Evolutionary conservation across 2,113 vertebrate genomes (phyloP).

Genomic region (Brachionichthys hirsutus): DNA sequence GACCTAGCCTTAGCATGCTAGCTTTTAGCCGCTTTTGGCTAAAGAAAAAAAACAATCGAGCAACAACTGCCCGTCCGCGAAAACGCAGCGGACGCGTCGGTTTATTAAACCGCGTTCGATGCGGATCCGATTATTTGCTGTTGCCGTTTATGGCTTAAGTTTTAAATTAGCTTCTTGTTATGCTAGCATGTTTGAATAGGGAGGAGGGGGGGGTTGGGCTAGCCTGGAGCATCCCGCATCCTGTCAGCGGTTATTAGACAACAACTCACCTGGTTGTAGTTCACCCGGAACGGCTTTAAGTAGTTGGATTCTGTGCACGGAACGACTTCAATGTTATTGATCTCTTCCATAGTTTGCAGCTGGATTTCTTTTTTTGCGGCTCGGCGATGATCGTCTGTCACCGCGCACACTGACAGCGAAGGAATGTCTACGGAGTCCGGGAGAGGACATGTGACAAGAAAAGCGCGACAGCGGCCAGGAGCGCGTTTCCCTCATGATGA

Average conservation of each 20-base stretch:
- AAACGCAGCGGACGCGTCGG: neutral
- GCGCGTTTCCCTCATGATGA: too few species aligned
- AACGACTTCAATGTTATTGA: constrained; percentile 78
- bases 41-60: neutral
- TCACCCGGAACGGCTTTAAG: constrained; percentile 82
- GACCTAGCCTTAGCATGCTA: constrained; percentile 60
- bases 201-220: constrained; percentile 66
- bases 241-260: constrained; percentile 19
- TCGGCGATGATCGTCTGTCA: constrained; percentile 61
- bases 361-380: constrained; percentile 40
- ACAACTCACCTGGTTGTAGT: constrained; percentile 85
- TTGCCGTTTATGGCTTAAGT: constrained; percentile 20
- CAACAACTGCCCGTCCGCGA: neutral
- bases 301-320: constrained; percentile 83
- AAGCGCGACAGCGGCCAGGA: too few species aligned
- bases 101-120: too few species aligned
- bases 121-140: neutral
- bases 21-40: constrained; percentile 9
- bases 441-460: constrained; percentile 46
- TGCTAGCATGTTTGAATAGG: constrained; percentile 48
- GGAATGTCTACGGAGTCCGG: constrained; percentile 75
- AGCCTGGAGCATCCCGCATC: constrained; percentile 55
- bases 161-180: constrained; percentile 45
- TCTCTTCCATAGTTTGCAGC: constrained; percentile 78
- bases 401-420: constrained; percentile 59